Conservation (phyloP, 2,888 invertebrate species). For the Drosophila formosana region DNA sequence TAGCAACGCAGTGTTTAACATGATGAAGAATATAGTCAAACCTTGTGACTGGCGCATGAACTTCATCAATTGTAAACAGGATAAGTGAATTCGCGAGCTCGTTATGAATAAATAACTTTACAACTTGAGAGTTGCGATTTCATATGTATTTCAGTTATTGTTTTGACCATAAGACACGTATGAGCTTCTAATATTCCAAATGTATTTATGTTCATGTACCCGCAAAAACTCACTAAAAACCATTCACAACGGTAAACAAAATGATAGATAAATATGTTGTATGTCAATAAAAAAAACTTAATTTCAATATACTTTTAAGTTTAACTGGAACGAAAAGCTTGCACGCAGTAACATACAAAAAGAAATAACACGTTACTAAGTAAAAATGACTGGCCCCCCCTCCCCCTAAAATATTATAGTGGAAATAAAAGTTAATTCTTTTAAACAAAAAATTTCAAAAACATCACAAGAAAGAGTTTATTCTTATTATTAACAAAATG, state of each 20-base stretch:
- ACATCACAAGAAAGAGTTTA: conserved; percentile 14
- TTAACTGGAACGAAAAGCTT: conserved; percentile 19
- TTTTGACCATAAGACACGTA: conserved; percentile 42
- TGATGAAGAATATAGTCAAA: conserved; percentile 29
- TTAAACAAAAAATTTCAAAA: conserved; percentile 20
- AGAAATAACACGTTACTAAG: conserved; percentile 22
- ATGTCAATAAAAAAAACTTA: conserved; percentile 17
- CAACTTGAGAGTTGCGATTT: conserved; percentile 33
- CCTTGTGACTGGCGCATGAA: conserved; percentile 23
- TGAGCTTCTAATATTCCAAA: conserved; percentile 42
- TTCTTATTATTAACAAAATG: conserved; percentile 9
- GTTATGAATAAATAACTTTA: conserved; percentile 29
- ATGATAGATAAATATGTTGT: conserved; percentile 4
- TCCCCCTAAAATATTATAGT: conserved; percentile 19
- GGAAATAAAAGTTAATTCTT: conserved; percentile 24
- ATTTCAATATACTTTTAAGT: conserved; percentile 19
- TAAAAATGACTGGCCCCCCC: conserved; percentile 26
- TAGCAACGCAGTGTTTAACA: conserved; percentile 32
- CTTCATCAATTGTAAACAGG: conserved; percentile 41
- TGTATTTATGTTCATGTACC: conserved; percentile 30
- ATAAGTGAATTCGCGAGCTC: conserved; percentile 31
- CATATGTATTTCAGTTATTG: conserved; percentile 35
- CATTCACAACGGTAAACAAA: conserved; percentile 22
- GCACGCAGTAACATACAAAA: conserved; percentile 19
- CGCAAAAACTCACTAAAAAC: conserved; percentile 6